A percentile compares a stretch with the other conserved stretches of the same genome.
These are phyloP conservation scores for Lasius fuliginosus DNA, from an alignment of 2,888 invertebrate species.

Conservation along the genomic window DNA sequence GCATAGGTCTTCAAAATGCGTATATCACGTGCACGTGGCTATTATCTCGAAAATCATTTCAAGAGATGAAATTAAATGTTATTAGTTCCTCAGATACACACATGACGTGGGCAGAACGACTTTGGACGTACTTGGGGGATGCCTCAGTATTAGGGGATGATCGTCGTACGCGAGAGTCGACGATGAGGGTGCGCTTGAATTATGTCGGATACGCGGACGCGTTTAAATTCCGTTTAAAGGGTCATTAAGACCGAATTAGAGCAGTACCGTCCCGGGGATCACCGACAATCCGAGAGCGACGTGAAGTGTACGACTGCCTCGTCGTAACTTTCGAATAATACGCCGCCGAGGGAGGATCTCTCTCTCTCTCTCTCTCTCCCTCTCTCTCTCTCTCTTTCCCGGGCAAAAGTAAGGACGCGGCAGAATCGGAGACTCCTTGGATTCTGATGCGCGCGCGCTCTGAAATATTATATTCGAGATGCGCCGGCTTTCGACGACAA, in stretches of 20 bases:
- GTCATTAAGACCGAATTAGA: slow-evolving; percentile 79
- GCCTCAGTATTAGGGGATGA: slow-evolving; percentile 17
- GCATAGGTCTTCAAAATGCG: not conserved
- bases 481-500: slow-evolving; percentile 23
- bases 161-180: slow-evolving; percentile 53
- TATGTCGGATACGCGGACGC: slow-evolving; percentile 66
- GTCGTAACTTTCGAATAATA: slow-evolving; percentile 71
- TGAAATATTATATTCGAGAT: slow-evolving; percentile 52
- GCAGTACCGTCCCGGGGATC: slow-evolving; percentile 46
- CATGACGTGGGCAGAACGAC: not conserved
- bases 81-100: slow-evolving; percentile 16
- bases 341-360: slow-evolving; percentile 42
- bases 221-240: slow-evolving; percentile 80
- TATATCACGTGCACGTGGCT: not conserved
- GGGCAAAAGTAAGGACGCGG: slow-evolving; percentile 2
- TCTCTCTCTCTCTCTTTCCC: not conserved
- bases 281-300: slow-evolving; percentile 44
- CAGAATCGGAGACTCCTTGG: not conserved
- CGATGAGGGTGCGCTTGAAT: slow-evolving; percentile 66
- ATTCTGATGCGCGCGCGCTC: slow-evolving; percentile 27
- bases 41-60: not conserved
- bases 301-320: slow-evolving; percentile 51
- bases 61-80: slow-evolving; percentile 22
- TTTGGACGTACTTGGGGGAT: slow-evolving; percentile 12
- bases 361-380: not conserved